Percentiles rank a stretch among this genome's conserved stretches.
These are phyloP conservation scores for Liolophura sinensis DNA, from an alignment of 1,140 invertebrate genomes.

Conservation along the genomic window DNA sequence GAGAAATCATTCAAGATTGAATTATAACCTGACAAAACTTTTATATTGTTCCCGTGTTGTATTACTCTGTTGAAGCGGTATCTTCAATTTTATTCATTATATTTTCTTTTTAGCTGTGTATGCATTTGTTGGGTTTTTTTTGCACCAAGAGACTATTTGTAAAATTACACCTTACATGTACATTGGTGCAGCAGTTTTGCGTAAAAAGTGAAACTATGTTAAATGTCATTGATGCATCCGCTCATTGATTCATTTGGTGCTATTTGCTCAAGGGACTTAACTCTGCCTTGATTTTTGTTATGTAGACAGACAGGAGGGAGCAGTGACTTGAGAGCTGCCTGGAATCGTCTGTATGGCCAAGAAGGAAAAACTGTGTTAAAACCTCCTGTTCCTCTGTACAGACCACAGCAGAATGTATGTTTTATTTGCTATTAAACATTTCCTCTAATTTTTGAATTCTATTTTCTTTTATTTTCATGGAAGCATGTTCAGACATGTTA, in stretches of 20 bases:
- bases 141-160: too few relatives aligned
- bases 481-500: conserved; percentile 3
- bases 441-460: neutral
- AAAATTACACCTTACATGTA: too few relatives aligned
- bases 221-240: conserved; percentile 1
- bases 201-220: conserved; percentile 1
- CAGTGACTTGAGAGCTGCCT: conserved; percentile 19
- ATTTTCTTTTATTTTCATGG: conserved; percentile 1
- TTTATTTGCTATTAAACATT: neutral
- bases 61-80: too few relatives aligned
- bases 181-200: too few relatives aligned
- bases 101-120: too few relatives aligned
- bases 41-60: too few relatives aligned
- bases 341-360: conserved; percentile 19
- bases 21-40: too few relatives aligned
- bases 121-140: too few relatives aligned
- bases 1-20: too few relatives aligned
- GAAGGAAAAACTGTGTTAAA: neutral
- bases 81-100: too few relatives aligned
- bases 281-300: neutral
- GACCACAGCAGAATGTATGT: neutral
- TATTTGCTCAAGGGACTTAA: neutral
- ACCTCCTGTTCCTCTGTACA: neutral
- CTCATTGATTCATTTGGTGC: conserved; percentile 1
- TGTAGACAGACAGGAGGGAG: conserved; percentile 3